Conservation (phyloP, 2,888 invertebrate species). For the Pocota personata region DNA sequence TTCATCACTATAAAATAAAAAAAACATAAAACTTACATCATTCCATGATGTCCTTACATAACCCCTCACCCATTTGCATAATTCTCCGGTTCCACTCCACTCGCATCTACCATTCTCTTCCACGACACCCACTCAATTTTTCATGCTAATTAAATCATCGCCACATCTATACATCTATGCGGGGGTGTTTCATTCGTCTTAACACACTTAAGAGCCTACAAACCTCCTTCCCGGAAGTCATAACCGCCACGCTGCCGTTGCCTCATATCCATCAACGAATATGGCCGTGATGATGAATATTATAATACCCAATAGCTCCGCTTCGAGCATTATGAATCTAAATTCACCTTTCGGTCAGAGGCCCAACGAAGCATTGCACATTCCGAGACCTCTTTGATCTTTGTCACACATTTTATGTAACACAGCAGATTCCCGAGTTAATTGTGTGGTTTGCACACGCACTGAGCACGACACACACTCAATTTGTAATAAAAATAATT, state of each 20-base stretch:
- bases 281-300: not conserved
- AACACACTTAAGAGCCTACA: not conserved
- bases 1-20: not conserved
- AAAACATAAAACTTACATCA: not conserved
- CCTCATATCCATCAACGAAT: slow-evolving; percentile 6
- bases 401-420: slow-evolving; percentile 11
- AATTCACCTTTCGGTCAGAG: slow-evolving; percentile 38
- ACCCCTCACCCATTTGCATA: slow-evolving; percentile 22
- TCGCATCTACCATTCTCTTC: not conserved
- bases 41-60: not conserved
- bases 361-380: slow-evolving; percentile 28
- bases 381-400: slow-evolving; percentile 46
- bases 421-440: not conserved
- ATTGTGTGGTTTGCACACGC: not conserved
- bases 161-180: slow-evolving; percentile 1
- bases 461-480: not conserved
- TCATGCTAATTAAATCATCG: slow-evolving; percentile 45
- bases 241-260: not conserved
- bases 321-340: not conserved
- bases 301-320: slow-evolving; percentile 17
- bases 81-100: not conserved
- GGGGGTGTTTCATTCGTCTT: slow-evolving; percentile 14
- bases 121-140: slow-evolving; percentile 25
- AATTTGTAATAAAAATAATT: not conserved
- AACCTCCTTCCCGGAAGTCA: slow-evolving; percentile 48